A percentile compares a stretch with the other conserved stretches of the same genome.
Conservation (phyloP, 2,888 invertebrate species). For the Kuschelorhynchus macadamiae region DNA sequence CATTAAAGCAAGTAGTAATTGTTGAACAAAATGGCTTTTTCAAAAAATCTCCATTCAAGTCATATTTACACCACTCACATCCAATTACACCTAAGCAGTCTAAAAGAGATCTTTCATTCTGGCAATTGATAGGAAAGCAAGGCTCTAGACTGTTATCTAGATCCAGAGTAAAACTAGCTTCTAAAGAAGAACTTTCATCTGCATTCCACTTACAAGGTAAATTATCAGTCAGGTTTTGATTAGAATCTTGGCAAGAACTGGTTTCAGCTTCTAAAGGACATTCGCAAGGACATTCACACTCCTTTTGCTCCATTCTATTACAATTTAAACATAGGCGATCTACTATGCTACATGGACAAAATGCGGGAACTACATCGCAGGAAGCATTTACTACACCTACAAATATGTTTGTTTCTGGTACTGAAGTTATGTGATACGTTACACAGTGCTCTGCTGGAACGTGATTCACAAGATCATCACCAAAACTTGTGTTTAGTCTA, state of each 20-base stretch:
- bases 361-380: slow-evolving; percentile 84
- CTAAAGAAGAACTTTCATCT: slow-evolving; percentile 53
- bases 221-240: slow-evolving; percentile 60
- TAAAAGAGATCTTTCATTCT: slow-evolving; percentile 74
- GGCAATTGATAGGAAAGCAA: slow-evolving; percentile 80
- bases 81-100: slow-evolving; percentile 82
- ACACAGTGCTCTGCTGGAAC: slow-evolving; percentile 91
- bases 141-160: slow-evolving; percentile 68
- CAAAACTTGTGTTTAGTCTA: slow-evolving; percentile 85
- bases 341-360: slow-evolving; percentile 93
- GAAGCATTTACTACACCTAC: slow-evolving; percentile 91
- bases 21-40: slow-evolving; percentile 84
- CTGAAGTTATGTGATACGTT: slow-evolving; percentile 85
- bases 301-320: slow-evolving; percentile 93
- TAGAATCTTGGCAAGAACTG: slow-evolving; percentile 57
- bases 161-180: slow-evolving; percentile 55
- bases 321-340: slow-evolving; percentile 92
- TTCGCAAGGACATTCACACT: slow-evolving; percentile 96
- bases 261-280: slow-evolving; percentile 73
- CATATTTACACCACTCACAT: slow-evolving; percentile 93
- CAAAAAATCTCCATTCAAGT: slow-evolving; percentile 81
- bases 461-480: slow-evolving; percentile 83
- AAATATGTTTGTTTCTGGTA: slow-evolving; percentile 90
- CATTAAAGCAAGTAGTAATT: slow-evolving; percentile 87
- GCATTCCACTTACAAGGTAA: slow-evolving; percentile 61